Base-by-base conservation (phyloP, 2,113 vertebrate genomes). In the Mobula hypostoma region DNA sequence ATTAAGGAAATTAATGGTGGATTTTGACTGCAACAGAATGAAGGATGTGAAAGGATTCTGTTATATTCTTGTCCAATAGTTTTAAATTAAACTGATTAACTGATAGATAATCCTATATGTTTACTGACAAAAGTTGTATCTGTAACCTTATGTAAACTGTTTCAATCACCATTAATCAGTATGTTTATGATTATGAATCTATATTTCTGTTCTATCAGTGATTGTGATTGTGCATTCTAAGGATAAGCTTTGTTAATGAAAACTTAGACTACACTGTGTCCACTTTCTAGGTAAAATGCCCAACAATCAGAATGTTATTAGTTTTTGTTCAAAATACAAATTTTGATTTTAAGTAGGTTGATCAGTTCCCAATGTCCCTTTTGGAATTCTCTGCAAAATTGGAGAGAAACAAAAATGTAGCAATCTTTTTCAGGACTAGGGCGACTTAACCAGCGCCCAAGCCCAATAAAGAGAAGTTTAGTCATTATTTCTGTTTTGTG, bases 1-100 rank as follows among this genome's bases (percentile, higher is more conserved):
- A 15, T 95, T 97, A 3, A 97, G 96, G 94, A 99, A 98, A 95
- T 97, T 99, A 94, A 96, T 98, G 96, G 98, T 99, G 94, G 96
- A 98, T 96, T 99, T 99, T 0, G 96, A 98, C 95, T 98, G 98
- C 1, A 96, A 97, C 97, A 97, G 95, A 95, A 95, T 99, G 95
- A 96, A 95, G 1, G 97, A 98, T 0, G 98, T 99, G 95, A 98
- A 99, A 95, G 98, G 98, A 93, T 98, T 97, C 96, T 97, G 96
- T 95, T 99, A 98, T 0, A 95, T 99, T 94, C 98, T 98, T 88
- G 96, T 99, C 0, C 27, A 48, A 48, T 11, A 6, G 11, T 68
- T 2, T 11, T 92, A 40, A 72, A 21, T 29, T 72, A 40, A 27
- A 27, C 36, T 93, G 68, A 74, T 93, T 56, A 76, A 27, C 24